Evolutionary conservation across 2,797 vertebrate genomes (phyloP).

Genomic region (Phoxinus dragarum): DNA sequence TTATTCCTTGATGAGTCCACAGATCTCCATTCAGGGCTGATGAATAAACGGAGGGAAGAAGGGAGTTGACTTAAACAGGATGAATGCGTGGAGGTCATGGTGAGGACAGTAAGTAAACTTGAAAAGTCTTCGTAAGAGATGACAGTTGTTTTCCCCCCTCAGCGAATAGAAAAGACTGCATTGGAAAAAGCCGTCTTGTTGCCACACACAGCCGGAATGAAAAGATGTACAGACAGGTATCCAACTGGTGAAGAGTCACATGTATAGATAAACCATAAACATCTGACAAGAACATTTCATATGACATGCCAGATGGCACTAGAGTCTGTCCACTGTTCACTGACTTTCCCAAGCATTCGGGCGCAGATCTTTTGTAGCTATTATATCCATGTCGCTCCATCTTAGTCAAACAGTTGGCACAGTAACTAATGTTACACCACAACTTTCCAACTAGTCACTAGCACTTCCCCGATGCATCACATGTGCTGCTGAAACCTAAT

Average conservation of each 20-base stretch:
- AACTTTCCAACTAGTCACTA: conserved; percentile 29
- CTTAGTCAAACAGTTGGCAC: conserved; percentile 57
- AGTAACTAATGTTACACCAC: conserved; percentile 10
- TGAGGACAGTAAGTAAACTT: conserved; percentile 40
- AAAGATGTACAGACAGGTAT: conserved; percentile 25
- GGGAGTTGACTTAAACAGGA: not conserved
- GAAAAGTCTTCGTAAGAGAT: conserved; percentile 33
- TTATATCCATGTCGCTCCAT: conserved; percentile 51
- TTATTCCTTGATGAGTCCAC: conserved; percentile 8
- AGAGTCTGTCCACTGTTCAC: conserved; percentile 40
- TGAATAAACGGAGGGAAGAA: conserved; percentile 3
- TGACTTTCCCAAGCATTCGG: conserved; percentile 57
- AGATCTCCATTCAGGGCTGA: conserved; percentile 12
- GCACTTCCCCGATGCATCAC: conserved; percentile 51
- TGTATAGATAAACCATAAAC: too few species aligned
- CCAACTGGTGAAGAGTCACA: too few species aligned
- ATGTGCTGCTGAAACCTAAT: conserved; percentile 61
- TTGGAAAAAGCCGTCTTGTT: conserved; percentile 23
- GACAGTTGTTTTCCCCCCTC: not conserved
- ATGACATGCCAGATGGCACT: conserved; percentile 37
- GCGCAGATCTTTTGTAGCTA: conserved; percentile 51
- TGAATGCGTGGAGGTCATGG: conserved; percentile 22
- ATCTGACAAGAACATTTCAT: conserved; percentile 43
- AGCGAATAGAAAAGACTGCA: conserved; percentile 18
- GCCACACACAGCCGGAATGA: conserved; percentile 36